Conservation (phyloP, 1,140 invertebrate genomes). For the Macrocentrus cingulum region DNA sequence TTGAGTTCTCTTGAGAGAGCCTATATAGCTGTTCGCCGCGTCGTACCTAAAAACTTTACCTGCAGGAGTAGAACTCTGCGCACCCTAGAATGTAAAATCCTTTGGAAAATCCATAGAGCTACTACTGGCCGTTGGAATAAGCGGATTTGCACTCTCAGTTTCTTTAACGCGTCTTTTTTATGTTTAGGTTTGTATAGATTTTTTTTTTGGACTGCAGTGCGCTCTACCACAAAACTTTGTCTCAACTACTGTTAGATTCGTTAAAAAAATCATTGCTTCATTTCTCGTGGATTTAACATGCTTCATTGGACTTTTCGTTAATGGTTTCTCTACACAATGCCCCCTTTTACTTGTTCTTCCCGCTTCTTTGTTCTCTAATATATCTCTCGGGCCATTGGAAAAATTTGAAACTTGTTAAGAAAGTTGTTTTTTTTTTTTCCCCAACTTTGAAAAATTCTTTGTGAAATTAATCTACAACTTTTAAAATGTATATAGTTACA, state of each 20-base stretch:
- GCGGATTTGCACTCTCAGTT: conserved; percentile 24
- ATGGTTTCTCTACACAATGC: too few species aligned
- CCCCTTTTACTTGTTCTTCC: too few species aligned
- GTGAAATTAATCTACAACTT: too few species aligned
- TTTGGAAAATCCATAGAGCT: conserved; percentile 22
- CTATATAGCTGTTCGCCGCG: not conserved
- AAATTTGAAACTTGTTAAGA: too few species aligned
- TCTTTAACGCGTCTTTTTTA: conserved; percentile 6
- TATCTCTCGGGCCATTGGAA: too few species aligned
- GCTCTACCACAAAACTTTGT: not conserved
- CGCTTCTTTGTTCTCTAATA: too few species aligned
- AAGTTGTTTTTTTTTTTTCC: too few species aligned
- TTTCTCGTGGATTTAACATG: not conserved
- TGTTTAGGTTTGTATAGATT: not conserved
- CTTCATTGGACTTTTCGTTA: too few species aligned
- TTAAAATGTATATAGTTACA: too few species aligned
- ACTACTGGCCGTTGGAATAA: conserved; percentile 15
- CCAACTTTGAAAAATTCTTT: too few species aligned
- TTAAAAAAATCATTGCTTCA: conserved; percentile 1
- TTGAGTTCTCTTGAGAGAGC: conserved; percentile 3
- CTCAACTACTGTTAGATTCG: not conserved
- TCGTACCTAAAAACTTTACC: conserved; percentile 19
- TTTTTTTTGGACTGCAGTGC: not conserved
- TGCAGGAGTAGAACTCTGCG: conserved; percentile 6
- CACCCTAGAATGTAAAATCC: conserved; percentile 16